These are phyloP conservation scores for Hydrozoanthus gracilis DNA, from an alignment of 92 coral and sea anemone species.

Conservation along the genomic window DNA sequence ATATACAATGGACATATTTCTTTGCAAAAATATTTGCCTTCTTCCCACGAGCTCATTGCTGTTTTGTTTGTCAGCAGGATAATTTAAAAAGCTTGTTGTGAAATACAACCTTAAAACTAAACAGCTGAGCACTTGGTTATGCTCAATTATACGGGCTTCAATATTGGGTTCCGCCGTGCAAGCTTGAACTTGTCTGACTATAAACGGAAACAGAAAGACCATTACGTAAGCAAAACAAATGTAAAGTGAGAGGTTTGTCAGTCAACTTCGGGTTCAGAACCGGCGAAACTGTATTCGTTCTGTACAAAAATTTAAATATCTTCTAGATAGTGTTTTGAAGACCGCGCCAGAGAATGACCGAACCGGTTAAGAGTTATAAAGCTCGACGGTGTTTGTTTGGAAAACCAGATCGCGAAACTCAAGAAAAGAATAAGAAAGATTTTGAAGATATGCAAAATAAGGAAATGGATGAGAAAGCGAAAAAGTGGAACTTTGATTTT, in stretches of 20 bases:
- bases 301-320: neutral
- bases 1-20: conserved; percentile 18
- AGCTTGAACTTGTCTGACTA: conserved; percentile 34
- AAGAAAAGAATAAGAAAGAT: conserved; percentile 34
- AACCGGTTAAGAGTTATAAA: neutral
- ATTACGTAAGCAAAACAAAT: conserved; percentile 21
- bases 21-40: conserved; percentile 2
- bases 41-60: neutral
- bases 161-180: neutral
- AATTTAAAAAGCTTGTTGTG: conserved; percentile 18
- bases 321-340: neutral
- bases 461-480: conserved; percentile 62
- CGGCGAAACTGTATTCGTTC: neutral
- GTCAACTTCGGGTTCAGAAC: neutral
- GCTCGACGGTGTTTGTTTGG: conserved; percentile 78
- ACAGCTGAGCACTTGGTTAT: conserved; percentile 1
- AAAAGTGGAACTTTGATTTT: conserved; percentile 76
- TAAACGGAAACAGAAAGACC: conserved; percentile 22
- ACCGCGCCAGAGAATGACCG: neutral
- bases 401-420: conserved; percentile 55
- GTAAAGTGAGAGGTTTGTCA: neutral
- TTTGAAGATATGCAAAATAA: conserved; percentile 47
- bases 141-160: neutral
- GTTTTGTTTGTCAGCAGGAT: conserved; percentile 29
- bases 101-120: neutral